Conservation (phyloP, 2,888 invertebrate species). For the Cerastis rubricosa region DNA sequence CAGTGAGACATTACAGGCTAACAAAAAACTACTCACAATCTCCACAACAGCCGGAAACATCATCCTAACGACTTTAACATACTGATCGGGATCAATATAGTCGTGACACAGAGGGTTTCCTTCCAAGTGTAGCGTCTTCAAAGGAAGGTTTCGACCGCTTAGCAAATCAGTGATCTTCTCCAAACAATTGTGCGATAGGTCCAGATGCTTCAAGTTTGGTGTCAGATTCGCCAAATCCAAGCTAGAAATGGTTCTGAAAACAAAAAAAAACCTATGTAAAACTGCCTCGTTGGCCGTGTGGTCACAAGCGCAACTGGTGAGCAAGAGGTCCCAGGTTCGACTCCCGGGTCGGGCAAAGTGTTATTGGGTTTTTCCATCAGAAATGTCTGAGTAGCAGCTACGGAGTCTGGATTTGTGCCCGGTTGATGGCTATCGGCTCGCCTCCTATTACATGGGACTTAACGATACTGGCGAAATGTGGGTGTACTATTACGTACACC, state of each 20-base stretch:
- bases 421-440: too few species aligned
- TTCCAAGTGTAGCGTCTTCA: conserved; percentile 91
- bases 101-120: conserved; percentile 93
- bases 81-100: conserved; percentile 90
- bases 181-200: conserved; percentile 80
- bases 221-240: conserved; percentile 73
- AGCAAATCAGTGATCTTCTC: conserved; percentile 73
- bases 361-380: too few species aligned
- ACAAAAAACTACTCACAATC: conserved; percentile 83
- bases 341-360: too few species aligned
- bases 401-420: too few species aligned
- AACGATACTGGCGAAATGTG: too few species aligned
- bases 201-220: conserved; percentile 76
- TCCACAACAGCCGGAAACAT: conserved; percentile 88
- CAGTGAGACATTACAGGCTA: background rate
- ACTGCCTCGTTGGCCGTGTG: too few species aligned
- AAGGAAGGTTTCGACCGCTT: conserved; percentile 77
- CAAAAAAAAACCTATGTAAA: background rate
- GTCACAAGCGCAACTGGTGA: too few species aligned
- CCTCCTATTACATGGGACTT: too few species aligned
- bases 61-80: conserved; percentile 89
- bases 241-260: conserved; percentile 78
- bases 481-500: too few species aligned
- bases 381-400: too few species aligned
- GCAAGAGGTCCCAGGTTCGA: too few species aligned